Base-by-base conservation (phyloP, 2,888 invertebrate genomes). In the Gasteruption jaculator region DNA sequence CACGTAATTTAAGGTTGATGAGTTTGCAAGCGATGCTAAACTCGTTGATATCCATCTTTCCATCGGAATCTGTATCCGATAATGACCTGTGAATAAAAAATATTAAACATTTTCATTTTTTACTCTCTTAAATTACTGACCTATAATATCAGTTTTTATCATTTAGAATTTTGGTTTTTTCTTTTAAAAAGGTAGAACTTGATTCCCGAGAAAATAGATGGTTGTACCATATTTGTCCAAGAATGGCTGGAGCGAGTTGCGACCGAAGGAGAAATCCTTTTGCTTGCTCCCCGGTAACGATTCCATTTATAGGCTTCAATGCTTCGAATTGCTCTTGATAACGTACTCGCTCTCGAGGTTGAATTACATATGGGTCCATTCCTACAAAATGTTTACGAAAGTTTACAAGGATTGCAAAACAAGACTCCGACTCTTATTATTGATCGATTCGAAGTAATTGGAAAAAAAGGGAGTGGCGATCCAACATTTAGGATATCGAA, bases 1-100 rank as follows among this genome's bases (percentile, higher is more conserved):
- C 93, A 39, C 92, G 85, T 10, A 99, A 75, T 72, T 94, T 95
- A 48, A 95, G 77, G 63, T 90, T 92, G 41, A 95, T 94, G 44
- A 95, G 77, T 77, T 95, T 95, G 78, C 97, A 96, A 34, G 99
- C 97, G 58, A 99, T 92, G 53, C 93, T 93, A 73, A 97, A 99
- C 74, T 99, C 99, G 61, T 87, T 86, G 38, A 93, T 82, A 63
- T 96, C 91, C 80, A 99, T 83, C 74, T 91, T 92, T 0, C 99
- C 99, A 76, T 99, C 99, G 11, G 90, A 84, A 71, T 97, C 92
- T 31, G 93, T 87, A 71, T 99, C 99, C 1, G 97, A 91, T 32
- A 99, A 73, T 8, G 79, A 79, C 91, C 92, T 80, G 71, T 60
- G 68, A 58, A 43, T 30, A 10, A 41, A 39, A 19, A 22, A 27